Evolutionary conservation across 2,888 invertebrate species (phyloP), one percentile per base, ranked within the genome.

Genomic region (Oscheius sp.): DNA sequence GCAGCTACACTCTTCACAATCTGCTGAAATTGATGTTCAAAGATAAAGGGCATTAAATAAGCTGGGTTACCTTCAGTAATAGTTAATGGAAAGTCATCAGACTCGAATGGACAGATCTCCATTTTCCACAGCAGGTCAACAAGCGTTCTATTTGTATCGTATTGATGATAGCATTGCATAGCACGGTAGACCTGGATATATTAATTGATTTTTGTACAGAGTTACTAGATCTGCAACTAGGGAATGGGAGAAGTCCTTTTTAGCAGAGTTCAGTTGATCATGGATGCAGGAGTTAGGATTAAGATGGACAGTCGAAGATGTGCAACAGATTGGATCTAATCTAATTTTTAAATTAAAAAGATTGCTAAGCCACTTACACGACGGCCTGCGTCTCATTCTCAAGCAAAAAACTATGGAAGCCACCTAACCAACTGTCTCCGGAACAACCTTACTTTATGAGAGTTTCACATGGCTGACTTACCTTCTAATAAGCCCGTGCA

Each of bases 101-200:
- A 73, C 5, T 70, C 64, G 61, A 80, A 79, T 31, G 82, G 81
- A 64, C 85, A 85, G 2, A 85, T 80, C 57, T 85, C 85, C 46
- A 82, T 76, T 53, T 86, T 85, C 83, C 83, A 85, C 1, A 84
- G 69, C 5, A 85, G 73, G 70, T 85, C 85, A 12, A 85, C 82
- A 1, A 84, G 72, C 8, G 82, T 82, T 37, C 78, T 73, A 37
- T 82, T 80, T 6, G 57, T 29, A 45, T 84, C 75, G 69, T 84
- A 82, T 53, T 85, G 85, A 72, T 85, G 85, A 83, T 84, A 85
- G 58, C 85, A 85, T 50, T 86, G 83, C 55, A 84, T 67, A 37
- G 84, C 85, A 12, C 83, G 72, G 65, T 79, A 78, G 8, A 68
- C 27, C 76, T 74, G 45, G 23, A 71, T 66, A 33, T 52, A 4